Conservation (phyloP, 2,888 invertebrate species). For the Globia sparganii region DNA sequence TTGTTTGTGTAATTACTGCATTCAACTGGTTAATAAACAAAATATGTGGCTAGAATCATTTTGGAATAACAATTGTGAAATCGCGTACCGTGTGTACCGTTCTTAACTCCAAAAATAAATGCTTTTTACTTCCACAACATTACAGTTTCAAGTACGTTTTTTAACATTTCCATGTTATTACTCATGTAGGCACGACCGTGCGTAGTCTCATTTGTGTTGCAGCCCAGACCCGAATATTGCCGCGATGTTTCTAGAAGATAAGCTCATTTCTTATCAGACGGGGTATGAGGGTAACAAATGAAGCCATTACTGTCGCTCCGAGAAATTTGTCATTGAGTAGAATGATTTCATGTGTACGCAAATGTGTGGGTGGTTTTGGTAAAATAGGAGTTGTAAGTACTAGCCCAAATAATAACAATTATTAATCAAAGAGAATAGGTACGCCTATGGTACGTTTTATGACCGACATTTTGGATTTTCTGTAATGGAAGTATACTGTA, state of each 20-base stretch:
- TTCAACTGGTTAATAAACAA: not conserved
- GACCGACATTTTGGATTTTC: not conserved
- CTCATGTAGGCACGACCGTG: constrained; percentile 19
- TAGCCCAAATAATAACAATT: constrained; percentile 30
- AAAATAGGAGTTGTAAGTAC: constrained; percentile 19
- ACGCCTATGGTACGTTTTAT: not conserved
- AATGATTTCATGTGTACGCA: constrained; percentile 53
- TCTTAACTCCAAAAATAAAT: not conserved
- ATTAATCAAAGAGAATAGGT: constrained; percentile 29
- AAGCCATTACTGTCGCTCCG: constrained; percentile 72
- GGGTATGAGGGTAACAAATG: constrained; percentile 74
- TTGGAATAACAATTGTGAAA: not conserved
- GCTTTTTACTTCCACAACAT: not conserved
- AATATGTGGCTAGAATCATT: not conserved
- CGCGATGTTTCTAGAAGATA: constrained; percentile 79
- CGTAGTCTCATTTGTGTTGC: constrained; percentile 70
- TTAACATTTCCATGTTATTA: constrained; percentile 24
- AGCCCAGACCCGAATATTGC: constrained; percentile 73
- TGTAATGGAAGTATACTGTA: not conserved
- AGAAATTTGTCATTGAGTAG: constrained; percentile 68
- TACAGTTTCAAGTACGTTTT: constrained; percentile 8
- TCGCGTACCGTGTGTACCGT: not conserved
- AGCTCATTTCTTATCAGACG: constrained; percentile 80
- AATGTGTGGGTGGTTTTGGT: constrained; percentile 15
- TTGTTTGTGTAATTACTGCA: too few relatives aligned